Evolutionary conservation across 64 coral and sea anemone genomes (phyloP).

Genomic region (Cladopsammia gracilis): DNA sequence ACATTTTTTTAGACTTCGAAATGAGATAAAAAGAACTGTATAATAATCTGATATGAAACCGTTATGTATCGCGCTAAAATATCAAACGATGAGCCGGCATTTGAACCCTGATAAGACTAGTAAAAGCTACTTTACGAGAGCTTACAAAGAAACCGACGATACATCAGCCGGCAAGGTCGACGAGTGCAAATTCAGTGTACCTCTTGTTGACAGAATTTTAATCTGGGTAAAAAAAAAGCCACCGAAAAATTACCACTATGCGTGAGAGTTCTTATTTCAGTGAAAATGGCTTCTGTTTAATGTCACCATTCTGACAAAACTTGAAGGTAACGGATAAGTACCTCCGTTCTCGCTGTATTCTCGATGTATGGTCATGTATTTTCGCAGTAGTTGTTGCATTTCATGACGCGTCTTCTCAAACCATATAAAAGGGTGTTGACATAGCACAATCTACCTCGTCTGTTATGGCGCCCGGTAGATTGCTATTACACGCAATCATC

Average conservation of each 20-base stretch:
- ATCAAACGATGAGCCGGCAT: constrained; percentile 60
- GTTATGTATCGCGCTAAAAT: constrained; percentile 38
- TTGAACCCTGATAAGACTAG: constrained; percentile 16
- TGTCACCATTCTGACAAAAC: background rate
- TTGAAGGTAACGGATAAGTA: background rate
- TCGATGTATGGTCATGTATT: background rate
- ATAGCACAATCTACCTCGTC: background rate
- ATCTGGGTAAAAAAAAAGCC: background rate
- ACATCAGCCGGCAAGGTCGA: background rate
- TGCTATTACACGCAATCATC: background rate
- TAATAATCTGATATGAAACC: constrained; percentile 38
- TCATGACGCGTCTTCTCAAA: constrained; percentile 13
- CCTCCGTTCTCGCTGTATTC: background rate
- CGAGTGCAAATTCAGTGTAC: background rate
- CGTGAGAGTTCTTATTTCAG: background rate
- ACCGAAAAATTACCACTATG: background rate
- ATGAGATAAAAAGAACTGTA: constrained; percentile 12
- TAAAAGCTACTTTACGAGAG: constrained; percentile 28
- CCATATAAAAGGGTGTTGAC: constrained; percentile 46
- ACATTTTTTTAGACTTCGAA: constrained; percentile 31
- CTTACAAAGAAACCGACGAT: background rate
- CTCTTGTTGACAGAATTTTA: constrained; percentile 26
- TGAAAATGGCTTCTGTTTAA: background rate
- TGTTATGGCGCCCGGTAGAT: constrained; percentile 19
- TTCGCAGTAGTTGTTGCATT: background rate